Evolutionary conservation across 2,888 invertebrate genomes (phyloP).

Genomic region (Drosophila quinaria): DNA sequence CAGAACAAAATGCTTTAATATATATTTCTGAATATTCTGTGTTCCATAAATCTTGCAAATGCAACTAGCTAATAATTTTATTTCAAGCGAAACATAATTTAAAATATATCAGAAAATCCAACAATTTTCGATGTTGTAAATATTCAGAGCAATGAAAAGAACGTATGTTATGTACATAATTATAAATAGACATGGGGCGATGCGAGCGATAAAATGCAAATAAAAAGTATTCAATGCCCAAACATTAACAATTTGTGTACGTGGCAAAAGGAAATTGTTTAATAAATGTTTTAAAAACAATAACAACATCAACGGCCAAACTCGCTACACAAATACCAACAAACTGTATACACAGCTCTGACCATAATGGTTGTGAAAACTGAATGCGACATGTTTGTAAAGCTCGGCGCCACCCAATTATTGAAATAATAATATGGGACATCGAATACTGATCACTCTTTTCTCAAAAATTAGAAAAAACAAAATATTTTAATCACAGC

Average conservation of each 20-base stretch:
- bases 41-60: no score
- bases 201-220: slow-evolving; percentile 10
- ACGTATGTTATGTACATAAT: slow-evolving; percentile 40
- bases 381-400: slow-evolving; percentile 32
- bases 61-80: not conserved
- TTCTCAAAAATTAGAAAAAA: not conserved
- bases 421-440: not conserved
- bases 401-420: slow-evolving; percentile 21
- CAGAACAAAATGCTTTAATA: no score
- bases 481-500: not conserved
- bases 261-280: slow-evolving; percentile 17
- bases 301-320: slow-evolving; percentile 22
- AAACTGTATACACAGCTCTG: slow-evolving; percentile 19
- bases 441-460: slow-evolving; percentile 11
- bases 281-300: slow-evolving; percentile 48
- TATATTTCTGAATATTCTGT: no score
- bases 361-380: slow-evolving; percentile 46
- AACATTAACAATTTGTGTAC: slow-evolving; percentile 46
- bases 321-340: slow-evolving; percentile 13
- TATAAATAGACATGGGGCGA: slow-evolving; percentile 33
- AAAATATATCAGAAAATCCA: not conserved
- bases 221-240: slow-evolving; percentile 20
- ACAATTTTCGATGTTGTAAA: not conserved
- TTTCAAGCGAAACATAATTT: not conserved
- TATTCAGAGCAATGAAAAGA: slow-evolving; percentile 27